phyloP scores from a whole-genome alignment of 2,797 vertebrate genomes.

The Harpagifer antarcticus region DNA sequence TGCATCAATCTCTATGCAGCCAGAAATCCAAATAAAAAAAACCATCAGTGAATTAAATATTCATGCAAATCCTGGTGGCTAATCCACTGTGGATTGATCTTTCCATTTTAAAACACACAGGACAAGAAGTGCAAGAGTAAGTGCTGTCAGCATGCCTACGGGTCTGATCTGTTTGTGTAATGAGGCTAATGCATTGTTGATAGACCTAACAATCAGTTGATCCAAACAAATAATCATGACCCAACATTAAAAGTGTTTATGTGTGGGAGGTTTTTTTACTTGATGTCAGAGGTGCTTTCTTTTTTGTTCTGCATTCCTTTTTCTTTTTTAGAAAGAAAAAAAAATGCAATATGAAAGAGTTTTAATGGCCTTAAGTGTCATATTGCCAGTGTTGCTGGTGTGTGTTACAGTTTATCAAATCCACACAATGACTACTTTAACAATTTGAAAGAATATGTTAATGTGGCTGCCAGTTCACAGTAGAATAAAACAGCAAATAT shows the following conservation, averaged over 20 bases:
- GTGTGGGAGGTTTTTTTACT: slow-evolving; percentile 5
- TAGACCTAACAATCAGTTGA: slow-evolving; percentile 1
- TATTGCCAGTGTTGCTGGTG: not conserved
- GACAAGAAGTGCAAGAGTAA: slow-evolving; percentile 11
- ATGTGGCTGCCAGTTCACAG: slow-evolving; percentile 12
- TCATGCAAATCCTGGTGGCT: slow-evolving; percentile 29
- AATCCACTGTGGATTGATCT: slow-evolving; percentile 19
- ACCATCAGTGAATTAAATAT: slow-evolving; percentile 51
- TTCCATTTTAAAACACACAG: slow-evolving; percentile 46
- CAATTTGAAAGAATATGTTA: not conserved
- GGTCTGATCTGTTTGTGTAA: not conserved
- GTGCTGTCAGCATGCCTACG: not conserved
- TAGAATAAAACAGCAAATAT: not conserved
- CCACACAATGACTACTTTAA: not conserved
- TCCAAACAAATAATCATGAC: not conserved
- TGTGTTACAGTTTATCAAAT: not conserved
- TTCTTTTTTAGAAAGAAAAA: not conserved
- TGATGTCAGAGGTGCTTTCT: not conserved
- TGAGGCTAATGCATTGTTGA: slow-evolving; percentile 8
- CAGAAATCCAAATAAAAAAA: slow-evolving; percentile 47
- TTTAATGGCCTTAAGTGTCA: not conserved
- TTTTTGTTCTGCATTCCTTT: not conserved
- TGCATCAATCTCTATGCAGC: slow-evolving; percentile 36
- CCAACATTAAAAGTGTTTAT: not conserved
- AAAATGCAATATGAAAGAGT: not conserved